phyloP scores from a whole-genome alignment of 2,888 invertebrate species.

The Erannis defoliaria region DNA sequence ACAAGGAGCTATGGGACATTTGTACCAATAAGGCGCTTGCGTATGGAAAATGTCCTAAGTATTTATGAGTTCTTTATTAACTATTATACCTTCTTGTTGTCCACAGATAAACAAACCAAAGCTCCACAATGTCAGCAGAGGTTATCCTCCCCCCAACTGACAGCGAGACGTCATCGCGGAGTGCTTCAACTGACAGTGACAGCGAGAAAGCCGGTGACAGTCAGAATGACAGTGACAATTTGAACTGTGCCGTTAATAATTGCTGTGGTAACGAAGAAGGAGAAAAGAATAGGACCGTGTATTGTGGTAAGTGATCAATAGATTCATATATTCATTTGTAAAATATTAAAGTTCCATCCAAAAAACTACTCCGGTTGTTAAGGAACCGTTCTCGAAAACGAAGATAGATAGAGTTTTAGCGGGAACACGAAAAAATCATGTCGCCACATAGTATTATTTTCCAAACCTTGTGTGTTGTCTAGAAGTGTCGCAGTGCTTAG shows the following conservation, averaged over 20 bases:
- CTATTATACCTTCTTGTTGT: slow-evolving; percentile 3
- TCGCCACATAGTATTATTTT: too few relatives aligned
- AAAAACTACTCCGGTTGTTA: too few relatives aligned
- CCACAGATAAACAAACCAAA: slow-evolving; percentile 27
- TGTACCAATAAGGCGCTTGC: too few relatives aligned
- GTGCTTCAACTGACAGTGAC: slow-evolving; percentile 33
- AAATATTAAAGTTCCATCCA: too few relatives aligned
- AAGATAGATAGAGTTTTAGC: too few relatives aligned
- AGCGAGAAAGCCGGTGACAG: slow-evolving; percentile 4
- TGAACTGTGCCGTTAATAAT: slow-evolving; percentile 14
- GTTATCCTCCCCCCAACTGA: slow-evolving; percentile 32
- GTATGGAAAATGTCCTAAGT: too few relatives aligned
- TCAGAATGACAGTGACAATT: slow-evolving; percentile 8
- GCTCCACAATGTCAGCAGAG: slow-evolving; percentile 34
- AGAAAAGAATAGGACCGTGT: slow-evolving; percentile 12
- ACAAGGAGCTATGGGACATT: too few relatives aligned
- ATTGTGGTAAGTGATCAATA: slow-evolving; percentile 29
- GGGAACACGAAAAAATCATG: too few relatives aligned
- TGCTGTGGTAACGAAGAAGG: slow-evolving; percentile 2
- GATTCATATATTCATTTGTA: not conserved
- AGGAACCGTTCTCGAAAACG: too few relatives aligned
- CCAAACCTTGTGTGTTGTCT: too few relatives aligned
- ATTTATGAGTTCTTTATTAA: not conserved
- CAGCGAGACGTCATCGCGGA: slow-evolving; percentile 30
- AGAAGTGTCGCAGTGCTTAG: too few relatives aligned